Percentiles rank a stretch among this genome's conserved stretches.
Conservation (phyloP, 2,797 vertebrate species). For the Cyclura pinguis region DNA sequence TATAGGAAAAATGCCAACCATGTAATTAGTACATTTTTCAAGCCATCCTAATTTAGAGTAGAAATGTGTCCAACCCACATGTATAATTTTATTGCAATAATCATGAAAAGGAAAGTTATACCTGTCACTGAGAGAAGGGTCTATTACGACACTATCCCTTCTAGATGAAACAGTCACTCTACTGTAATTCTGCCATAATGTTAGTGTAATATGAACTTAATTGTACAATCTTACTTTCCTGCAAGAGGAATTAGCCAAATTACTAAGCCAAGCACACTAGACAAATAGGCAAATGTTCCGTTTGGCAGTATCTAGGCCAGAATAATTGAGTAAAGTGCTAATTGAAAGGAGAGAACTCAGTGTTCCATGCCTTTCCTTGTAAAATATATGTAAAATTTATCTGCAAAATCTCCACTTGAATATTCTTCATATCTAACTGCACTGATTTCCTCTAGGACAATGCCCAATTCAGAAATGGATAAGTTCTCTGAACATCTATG, state of each 20-base stretch:
- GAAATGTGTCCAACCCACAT: neutral
- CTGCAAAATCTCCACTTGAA: neutral
- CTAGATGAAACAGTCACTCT: conserved; percentile 20
- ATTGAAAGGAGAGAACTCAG: neutral
- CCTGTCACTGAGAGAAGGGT: conserved; percentile 7
- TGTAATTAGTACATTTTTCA: neutral
- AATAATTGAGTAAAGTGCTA: neutral
- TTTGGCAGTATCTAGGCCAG: neutral
- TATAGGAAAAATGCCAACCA: neutral
- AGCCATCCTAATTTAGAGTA: neutral
- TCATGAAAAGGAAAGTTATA: neutral
- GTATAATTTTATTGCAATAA: neutral
- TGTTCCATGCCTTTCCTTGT: neutral
- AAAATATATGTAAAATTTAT: neutral
- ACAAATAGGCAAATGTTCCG: conserved; percentile 20
- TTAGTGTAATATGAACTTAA: conserved; percentile 7
- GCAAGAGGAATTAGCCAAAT: neutral
- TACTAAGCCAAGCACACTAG: neutral
- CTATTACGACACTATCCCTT: conserved; percentile 22
- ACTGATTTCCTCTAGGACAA: neutral
- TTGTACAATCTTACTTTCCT: neutral
- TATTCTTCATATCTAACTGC: neutral
- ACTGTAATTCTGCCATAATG: conserved; percentile 9
- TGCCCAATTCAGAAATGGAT: neutral
- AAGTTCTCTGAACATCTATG: neutral